phyloP scores from a whole-genome alignment of 2,797 vertebrate species.

The Myiothlypis coronata region DNA sequence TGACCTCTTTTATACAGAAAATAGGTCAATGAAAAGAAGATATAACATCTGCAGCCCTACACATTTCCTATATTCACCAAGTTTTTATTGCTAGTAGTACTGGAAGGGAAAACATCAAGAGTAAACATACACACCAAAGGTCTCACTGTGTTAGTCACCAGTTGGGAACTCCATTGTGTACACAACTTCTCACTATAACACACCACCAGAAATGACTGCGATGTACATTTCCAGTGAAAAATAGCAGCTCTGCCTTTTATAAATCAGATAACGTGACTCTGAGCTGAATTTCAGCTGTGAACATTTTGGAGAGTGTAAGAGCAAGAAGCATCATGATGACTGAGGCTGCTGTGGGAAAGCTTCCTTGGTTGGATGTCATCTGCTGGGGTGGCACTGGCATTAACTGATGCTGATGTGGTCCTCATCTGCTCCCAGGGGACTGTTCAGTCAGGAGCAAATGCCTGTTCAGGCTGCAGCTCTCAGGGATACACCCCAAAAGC shows the following conservation, averaged over 20 bases:
- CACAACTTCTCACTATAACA: background rate
- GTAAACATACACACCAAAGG: accelerated
- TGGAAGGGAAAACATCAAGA: background rate
- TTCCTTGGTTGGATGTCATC: background rate
- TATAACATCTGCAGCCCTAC: background rate
- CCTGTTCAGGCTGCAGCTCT: background rate
- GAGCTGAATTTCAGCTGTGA: background rate
- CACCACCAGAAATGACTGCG: background rate
- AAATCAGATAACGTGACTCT: background rate
- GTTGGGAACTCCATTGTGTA: background rate
- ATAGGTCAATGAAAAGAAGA: background rate
- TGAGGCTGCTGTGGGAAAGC: background rate
- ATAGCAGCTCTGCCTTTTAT: background rate
- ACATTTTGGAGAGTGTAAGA: background rate
- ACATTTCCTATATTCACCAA: background rate
- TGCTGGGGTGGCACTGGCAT: background rate
- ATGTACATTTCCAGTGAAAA: background rate
- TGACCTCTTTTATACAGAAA: slow-evolving; percentile 7
- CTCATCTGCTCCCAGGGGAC: background rate
- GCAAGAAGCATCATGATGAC: background rate
- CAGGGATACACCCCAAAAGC: background rate
- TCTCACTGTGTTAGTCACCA: background rate
- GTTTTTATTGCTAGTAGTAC: background rate
- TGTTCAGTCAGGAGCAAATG: background rate
- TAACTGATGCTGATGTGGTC: accelerated